Evolutionary conservation across 2,113 vertebrate genomes (phyloP), one percentile per base, ranked within the genome.

Genomic region (Passer domesticus): DNA sequence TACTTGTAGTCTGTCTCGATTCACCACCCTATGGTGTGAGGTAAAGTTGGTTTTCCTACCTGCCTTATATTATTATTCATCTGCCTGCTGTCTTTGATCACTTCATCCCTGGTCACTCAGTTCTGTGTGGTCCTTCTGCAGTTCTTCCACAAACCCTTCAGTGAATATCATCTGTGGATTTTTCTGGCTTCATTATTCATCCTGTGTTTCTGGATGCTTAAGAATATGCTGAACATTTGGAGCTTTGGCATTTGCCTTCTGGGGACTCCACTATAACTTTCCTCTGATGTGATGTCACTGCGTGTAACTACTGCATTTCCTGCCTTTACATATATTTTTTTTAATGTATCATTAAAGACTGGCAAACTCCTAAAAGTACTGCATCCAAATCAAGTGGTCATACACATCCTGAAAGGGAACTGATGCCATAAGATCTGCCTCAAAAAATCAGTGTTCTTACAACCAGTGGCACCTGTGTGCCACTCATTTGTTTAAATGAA

Each of bases 401-500:
- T 55, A 41, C 3, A 7, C 37, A 18, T 78, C 35, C 74, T 73
- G 52, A 72, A 64, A 60, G 30, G 39, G 47, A 39, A 13, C 20
- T 31, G 20, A 35, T 68, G 30, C 47, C 13, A 17, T 0, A 0
- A 69, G 59, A 70, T 14, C 7, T 82, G 39, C 39, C 52, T 63
- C 0, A 1, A 47, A 52, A 78, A 8, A 91, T 64, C 33, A 18
- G 2, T 78, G 58, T 64, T 89, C 33, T 86, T 68, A 14, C 4
- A 41, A 53, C 10, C 20, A 72, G 39, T 58, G 50, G 50, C 33
- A 2, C 2, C 27, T 30, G 18, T 0, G 0, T 59, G 52, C 11
- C 21, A 33, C 30, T 89, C 14, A 16, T 53, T 86, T 81, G 9
- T 41, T 94, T 81, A 91, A 82, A 80, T 41, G 0, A 76, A 72